Base-by-base conservation (phyloP, 2,888 invertebrate genomes). In the Drosophila kanekoi region DNA sequence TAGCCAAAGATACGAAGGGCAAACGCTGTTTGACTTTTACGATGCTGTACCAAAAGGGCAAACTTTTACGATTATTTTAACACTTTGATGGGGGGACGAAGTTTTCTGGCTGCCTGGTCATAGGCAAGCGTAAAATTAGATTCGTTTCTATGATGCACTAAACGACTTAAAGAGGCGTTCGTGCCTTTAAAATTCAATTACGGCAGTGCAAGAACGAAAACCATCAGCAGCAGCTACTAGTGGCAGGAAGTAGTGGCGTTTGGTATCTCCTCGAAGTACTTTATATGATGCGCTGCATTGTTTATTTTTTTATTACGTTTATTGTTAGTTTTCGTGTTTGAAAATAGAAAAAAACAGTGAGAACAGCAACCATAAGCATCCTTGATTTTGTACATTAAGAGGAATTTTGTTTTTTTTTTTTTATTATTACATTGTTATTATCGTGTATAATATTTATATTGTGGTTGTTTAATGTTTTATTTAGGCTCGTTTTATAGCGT, bases 61-160 rank as follows among this genome's bases (percentile, higher is more conserved):
- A 67, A 51, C 32, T 72, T 89, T 88, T 69, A 89, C 71, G 81
- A 89, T 68, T 68, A 77, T 71, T 72, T 84, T 87, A 81, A 84
- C 89, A 85, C 85, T 72, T 78, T 66, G 61, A 52, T 65, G 77
- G 16, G 20, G 20, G 40, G 33, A 44, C 23, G 58, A 32, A 38
- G 49, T 56, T 66, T 59, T 63, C 53, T 51, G 48, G 6, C 48
- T 20, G 64, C 37, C 54, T 72, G 71, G 66, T 69, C 84, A 81
- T 89, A 87, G 90, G 90, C 87, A 89, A 88, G 90, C 90, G 91
- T 90, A 85, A 88, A 90, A 91, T 90, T 86, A 81, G 86, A 82
- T 88, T 79, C 66, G 79, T 77, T 86, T 85, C 89, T 87, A 79
- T 85, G 89, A 81, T 72, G 69, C 59, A 52, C 52, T 64, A 49